Base-by-base conservation (phyloP, 2,888 invertebrate species). In the Drepanosiphum platanoidis region DNA sequence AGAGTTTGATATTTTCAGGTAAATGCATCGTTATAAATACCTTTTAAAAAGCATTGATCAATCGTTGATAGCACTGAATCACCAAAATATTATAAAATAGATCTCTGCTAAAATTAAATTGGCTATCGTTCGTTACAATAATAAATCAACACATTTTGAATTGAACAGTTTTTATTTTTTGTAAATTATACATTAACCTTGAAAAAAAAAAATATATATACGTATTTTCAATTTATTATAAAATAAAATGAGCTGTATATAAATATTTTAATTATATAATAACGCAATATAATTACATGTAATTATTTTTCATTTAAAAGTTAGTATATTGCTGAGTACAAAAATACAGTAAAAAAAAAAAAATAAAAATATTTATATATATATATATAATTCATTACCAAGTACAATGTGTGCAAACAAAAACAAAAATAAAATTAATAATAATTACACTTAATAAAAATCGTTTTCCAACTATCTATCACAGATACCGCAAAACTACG, bases 401-500 rank as follows among this genome's bases (percentile, higher is more conserved):
- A 39, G 42, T 32, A 32, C 32, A 79, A 42, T 32, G 36, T 32
- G 32, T 15, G 42, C 22, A 42, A 32, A 42, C 8, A 39, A 42
- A 34, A 70, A 61, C 0, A 52, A 70, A 34, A n/a, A 75, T 22
- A 9, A 39, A 58, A 71, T 52, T 39, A 71, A 71, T 36, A 71
- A 61, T 61, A 71, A 71, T 5, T 18, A 68, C 8, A 71, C 5
- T n/a, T 9, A 22, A 61, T 72, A n/a, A 39, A 46, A 64, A 72
- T 32, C 8, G 27, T 22, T 74, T 82, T 36, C n/a, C 18, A 61
- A 32, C 64, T 52, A 42, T 82, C 58, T 61, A 72, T 46, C 78
- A 74, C 72, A 82, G 68, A 27, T 61, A 71, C 68, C 64, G 18
- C 58, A 30, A 61, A 72, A 61, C 42, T 39, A 61, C n/a, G n/a